These are phyloP conservation scores for Drosophila simulans DNA, from an alignment of 1,140 invertebrate species.

Conservation along the genomic window DNA sequence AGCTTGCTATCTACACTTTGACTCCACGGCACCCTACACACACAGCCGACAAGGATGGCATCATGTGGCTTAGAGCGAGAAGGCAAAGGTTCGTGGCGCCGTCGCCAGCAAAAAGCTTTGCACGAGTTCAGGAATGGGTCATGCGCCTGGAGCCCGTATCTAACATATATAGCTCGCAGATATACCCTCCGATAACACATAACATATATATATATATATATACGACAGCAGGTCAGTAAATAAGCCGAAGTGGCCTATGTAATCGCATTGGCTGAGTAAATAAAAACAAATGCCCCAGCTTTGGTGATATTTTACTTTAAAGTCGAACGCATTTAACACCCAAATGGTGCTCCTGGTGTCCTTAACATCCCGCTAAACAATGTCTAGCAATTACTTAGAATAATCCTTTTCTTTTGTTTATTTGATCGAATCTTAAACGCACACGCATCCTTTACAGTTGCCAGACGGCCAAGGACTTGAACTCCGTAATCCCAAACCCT, in stretches of 20 bases:
- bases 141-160: conserved; percentile 71
- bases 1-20: conserved; percentile 81
- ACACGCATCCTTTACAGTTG: conserved; percentile 46
- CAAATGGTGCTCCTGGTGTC: not conserved
- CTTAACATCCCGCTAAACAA: conserved; percentile 55
- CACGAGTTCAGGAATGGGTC: conserved; percentile 81
- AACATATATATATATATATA: not conserved
- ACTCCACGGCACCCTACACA: conserved; percentile 62
- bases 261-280: conserved; percentile 57
- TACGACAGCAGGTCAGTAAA: conserved; percentile 51
- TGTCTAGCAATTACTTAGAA: conserved; percentile 78
- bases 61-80: conserved; percentile 65
- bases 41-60: conserved; percentile 68
- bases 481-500: conserved; percentile 51
- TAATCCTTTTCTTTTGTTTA: conserved; percentile 73
- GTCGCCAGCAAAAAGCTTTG: conserved; percentile 55
- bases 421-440: conserved; percentile 74
- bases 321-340: conserved; percentile 29
- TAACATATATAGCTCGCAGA: conserved; percentile 53
- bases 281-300: conserved; percentile 59
- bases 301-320: conserved; percentile 52
- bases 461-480: conserved; percentile 18
- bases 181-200: conserved; percentile 39
- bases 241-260: conserved; percentile 34
- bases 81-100: conserved; percentile 64